Conservation (phyloP, 1,140 invertebrate genomes). For the Diabrotica undecimpunctata region DNA sequence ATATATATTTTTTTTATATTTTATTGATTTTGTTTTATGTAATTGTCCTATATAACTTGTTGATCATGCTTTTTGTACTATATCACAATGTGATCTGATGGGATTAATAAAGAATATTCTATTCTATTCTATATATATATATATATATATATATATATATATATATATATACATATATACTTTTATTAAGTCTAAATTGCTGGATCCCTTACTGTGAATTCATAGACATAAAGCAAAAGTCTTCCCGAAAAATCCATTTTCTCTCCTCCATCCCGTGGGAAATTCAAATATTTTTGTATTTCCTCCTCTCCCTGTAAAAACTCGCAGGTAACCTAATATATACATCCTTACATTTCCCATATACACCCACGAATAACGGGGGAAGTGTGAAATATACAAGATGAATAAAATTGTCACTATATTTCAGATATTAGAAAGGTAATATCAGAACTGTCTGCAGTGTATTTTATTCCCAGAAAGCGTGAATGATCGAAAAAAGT, state of each 20-base stretch:
- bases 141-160: no score
- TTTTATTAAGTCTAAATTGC: not conserved
- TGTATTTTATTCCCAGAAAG: no score
- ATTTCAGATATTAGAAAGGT: slow-evolving; percentile 36
- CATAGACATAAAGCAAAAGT: slow-evolving; percentile 29
- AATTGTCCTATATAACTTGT: no score
- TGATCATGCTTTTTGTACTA: no score
- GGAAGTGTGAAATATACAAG: slow-evolving; percentile 32
- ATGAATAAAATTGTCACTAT: slow-evolving; percentile 36
- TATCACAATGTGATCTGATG: no score
- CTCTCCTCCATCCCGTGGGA: slow-evolving; percentile 31
- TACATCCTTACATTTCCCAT: slow-evolving; percentile 15
- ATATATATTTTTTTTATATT: no score
- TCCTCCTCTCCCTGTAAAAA: slow-evolving; percentile 13
- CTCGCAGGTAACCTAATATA: slow-evolving; percentile 32
- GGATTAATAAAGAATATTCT: no score
- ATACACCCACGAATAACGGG: slow-evolving; percentile 16
- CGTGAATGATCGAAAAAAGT: no score
- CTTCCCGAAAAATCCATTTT: slow-evolving; percentile 37
- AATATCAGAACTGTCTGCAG: slow-evolving; percentile 30
- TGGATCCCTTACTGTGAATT: not conserved
- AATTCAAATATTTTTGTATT: slow-evolving; percentile 38
- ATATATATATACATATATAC: no score
- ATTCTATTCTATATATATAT: no score
- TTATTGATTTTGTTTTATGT: no score